Evolutionary conservation across 2,888 invertebrate species (phyloP), one percentile per base, ranked within the genome.

Genomic region (Nesidiocoris tenuis): DNA sequence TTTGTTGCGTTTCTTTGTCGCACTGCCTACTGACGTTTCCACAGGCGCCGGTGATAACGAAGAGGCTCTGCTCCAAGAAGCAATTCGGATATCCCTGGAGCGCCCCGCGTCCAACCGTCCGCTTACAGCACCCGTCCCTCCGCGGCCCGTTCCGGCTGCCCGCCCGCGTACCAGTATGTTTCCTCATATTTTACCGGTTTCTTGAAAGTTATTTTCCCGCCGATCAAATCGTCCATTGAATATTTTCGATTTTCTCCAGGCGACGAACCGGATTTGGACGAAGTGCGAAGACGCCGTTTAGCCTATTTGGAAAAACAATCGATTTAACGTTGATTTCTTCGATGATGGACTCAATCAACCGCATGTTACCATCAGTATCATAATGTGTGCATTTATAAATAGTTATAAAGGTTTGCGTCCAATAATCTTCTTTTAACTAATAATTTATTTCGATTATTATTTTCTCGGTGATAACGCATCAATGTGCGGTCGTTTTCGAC

Each of bases 11-110:
- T n/a, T n/a, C n/a, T n/a, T n/a, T n/a, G n/a, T n/a, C n/a, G n/a
- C n/a, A n/a, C n/a, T n/a, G n/a, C n/a, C n/a, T n/a, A n/a, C n/a
- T n/a, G n/a, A n/a, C n/a, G n/a, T n/a, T n/a, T n/a, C n/a, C n/a
- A n/a, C 39, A 39, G 67, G 55, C 21, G 55, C 17, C 2, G 67
- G 23, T 1, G 83, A 83, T 23, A 81, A 81, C 7, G 83, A 83
- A 19, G 85, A 86, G 65, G 83, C 83, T 24, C 86, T 87, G 55
- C 81, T 88, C 63, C 84, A 78, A 63, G 76, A 76, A 63, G 80
- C 80, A 55, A 79, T 81, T n/a, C 74, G 75, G 56, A 70, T 80
- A 23, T 80, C 80, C 65, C 76, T 80, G 19, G 79, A 77, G 71
- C 64, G 75, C n/a, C 75, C 75, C 0, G 63, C 25, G 0, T 0